phyloP scores from a whole-genome alignment of 1,140 invertebrate species.

The Neodiprion lecontei region DNA sequence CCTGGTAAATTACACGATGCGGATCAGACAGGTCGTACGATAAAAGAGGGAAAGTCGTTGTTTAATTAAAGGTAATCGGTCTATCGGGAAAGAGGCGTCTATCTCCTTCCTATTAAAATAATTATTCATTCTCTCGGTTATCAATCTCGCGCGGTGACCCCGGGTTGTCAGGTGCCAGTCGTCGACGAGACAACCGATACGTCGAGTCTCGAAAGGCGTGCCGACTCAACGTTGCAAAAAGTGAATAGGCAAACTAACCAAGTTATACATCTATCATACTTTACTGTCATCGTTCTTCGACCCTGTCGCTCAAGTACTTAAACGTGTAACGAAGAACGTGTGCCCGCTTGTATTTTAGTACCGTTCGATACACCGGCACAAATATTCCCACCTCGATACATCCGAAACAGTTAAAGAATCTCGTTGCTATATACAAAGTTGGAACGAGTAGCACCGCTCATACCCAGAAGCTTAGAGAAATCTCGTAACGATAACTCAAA shows the following conservation, averaged over 20 bases:
- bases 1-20: slow-evolving; percentile 52
- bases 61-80: neutral
- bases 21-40: neutral
- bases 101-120: neutral
- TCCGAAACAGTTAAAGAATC: neutral
- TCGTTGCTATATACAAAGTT: neutral
- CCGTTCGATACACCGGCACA: neutral
- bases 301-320: neutral
- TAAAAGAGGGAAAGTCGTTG: neutral
- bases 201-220: neutral
- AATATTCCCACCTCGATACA: neutral
- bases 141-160: neutral
- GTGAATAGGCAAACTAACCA: neutral
- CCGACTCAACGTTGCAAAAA: neutral
- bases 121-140: neutral
- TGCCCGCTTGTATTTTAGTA: neutral
- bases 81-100: neutral
- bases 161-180: neutral
- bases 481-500: neutral
- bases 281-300: neutral
- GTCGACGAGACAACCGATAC: neutral
- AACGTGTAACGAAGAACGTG: neutral
- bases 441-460: neutral
- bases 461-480: neutral
- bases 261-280: neutral